phyloP scores from a whole-genome alignment of 1,140 invertebrate species.

The Drosophila pectinifera region DNA sequence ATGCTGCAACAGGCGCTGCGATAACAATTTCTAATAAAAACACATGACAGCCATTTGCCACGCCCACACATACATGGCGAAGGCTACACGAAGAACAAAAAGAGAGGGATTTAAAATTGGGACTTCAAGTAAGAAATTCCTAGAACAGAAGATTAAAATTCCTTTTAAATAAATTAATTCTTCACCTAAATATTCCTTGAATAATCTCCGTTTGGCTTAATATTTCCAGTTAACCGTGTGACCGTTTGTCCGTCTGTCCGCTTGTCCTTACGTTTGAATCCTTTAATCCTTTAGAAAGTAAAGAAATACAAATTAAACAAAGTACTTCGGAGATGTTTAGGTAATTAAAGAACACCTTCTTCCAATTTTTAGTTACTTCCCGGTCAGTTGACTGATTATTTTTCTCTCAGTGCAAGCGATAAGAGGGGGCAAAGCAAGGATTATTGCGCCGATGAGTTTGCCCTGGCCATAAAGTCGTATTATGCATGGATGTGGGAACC shows the following conservation, averaged over 20 bases:
- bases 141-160: not conserved
- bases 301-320: too few relatives aligned
- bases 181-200: too few relatives aligned
- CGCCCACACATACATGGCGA: slow-evolving; percentile 3
- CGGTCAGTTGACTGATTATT: not conserved
- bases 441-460: slow-evolving; percentile 63
- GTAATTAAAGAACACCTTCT: not conserved
- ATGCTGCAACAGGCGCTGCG: slow-evolving; percentile 69
- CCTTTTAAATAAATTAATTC: not conserved
- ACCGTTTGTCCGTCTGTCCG: too few relatives aligned
- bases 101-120: too few relatives aligned
- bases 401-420: slow-evolving; percentile 2
- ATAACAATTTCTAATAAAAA: slow-evolving; percentile 83
- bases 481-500: slow-evolving; percentile 45
- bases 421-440: slow-evolving; percentile 30
- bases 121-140: not conserved
- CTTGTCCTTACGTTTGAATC: too few relatives aligned
- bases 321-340: too few relatives aligned
- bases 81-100: slow-evolving; percentile 23
- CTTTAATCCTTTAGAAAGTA: too few relatives aligned
- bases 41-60: slow-evolving; percentile 66
- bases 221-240: too few relatives aligned
- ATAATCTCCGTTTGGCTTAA: too few relatives aligned
- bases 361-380: too few relatives aligned
- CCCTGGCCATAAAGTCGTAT: slow-evolving; percentile 64